These are phyloP conservation scores for Chloroceryle inda DNA, from an alignment of 2,797 vertebrate genomes.

Conservation along the genomic window DNA sequence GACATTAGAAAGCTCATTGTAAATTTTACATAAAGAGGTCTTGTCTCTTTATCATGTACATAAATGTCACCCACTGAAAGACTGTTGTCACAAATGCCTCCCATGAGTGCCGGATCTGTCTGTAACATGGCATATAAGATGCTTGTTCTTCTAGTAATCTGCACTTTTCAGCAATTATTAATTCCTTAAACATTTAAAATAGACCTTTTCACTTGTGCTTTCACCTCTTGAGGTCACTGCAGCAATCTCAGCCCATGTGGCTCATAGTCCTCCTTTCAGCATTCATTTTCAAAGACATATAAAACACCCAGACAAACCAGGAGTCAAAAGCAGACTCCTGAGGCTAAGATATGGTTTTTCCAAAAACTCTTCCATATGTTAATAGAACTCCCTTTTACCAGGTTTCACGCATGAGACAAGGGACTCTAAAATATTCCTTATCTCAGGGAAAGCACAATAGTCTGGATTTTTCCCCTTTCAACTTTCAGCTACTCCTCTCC, in stretches of 20 bases:
- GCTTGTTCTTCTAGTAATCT: slow-evolving; percentile 34
- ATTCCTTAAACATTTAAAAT: slow-evolving; percentile 67
- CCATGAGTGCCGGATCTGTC: slow-evolving; percentile 47
- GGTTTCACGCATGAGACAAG: slow-evolving; percentile 42
- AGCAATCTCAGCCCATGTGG: not conserved
- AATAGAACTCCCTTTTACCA: slow-evolving; percentile 37
- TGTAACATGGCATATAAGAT: not conserved
- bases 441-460: slow-evolving; percentile 55
- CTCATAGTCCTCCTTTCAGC: slow-evolving; percentile 1
- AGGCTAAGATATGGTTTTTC: slow-evolving; percentile 26
- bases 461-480: slow-evolving; percentile 62
- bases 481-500: slow-evolving; percentile 26
- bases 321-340: slow-evolving; percentile 55
- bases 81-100: slow-evolving; percentile 73
- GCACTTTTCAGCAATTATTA: slow-evolving; percentile 62
- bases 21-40: slow-evolving; percentile 61
- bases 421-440: slow-evolving; percentile 59
- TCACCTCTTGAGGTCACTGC: slow-evolving; percentile 48
- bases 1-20: slow-evolving; percentile 52
- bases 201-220: slow-evolving; percentile 58
- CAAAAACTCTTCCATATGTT: slow-evolving; percentile 43
- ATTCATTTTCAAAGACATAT: slow-evolving; percentile 34
- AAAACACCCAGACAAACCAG: slow-evolving; percentile 14
- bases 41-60: slow-evolving; percentile 51
- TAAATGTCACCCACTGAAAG: slow-evolving; percentile 73